Evolutionary conservation across 2,797 vertebrate species (phyloP).

Genomic region (Sebastiscus albofasciatus): DNA sequence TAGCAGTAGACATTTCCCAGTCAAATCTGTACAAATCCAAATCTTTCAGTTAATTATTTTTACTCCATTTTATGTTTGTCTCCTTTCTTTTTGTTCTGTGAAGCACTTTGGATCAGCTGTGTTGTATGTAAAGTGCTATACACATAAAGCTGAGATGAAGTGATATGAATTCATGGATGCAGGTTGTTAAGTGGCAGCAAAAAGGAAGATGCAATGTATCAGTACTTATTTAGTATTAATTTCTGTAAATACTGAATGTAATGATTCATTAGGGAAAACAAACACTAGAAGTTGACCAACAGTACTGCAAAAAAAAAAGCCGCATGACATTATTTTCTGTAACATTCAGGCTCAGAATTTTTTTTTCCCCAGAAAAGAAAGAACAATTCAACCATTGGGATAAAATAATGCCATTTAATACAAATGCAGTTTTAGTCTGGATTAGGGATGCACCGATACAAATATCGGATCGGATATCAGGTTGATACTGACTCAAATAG

Average conservation of each 20-base stretch:
- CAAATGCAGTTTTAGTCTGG: background rate
- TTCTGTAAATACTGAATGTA: background rate
- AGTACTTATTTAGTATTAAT: background rate
- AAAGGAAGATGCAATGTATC: background rate
- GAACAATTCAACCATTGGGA: background rate
- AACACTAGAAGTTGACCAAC: background rate
- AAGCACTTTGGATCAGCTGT: too few species aligned
- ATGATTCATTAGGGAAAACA: background rate
- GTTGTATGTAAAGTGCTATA: background rate
- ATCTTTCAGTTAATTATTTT: background rate
- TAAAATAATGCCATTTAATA: background rate
- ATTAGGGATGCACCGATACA: too few species aligned
- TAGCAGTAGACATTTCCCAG: background rate
- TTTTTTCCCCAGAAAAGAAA: background rate
- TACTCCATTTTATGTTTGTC: background rate
- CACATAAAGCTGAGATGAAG: background rate
- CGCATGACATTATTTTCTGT: background rate
- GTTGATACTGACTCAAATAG: too few species aligned
- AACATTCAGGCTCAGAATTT: background rate
- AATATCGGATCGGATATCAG: accelerated
- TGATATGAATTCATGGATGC: background rate
- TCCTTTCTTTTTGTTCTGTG: background rate
- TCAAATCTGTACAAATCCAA: background rate
- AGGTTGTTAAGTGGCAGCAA: background rate
- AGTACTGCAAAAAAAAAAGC: background rate